phyloP scores from a whole-genome alignment of 2,113 vertebrate species.

The Hystrix cristata region DNA sequence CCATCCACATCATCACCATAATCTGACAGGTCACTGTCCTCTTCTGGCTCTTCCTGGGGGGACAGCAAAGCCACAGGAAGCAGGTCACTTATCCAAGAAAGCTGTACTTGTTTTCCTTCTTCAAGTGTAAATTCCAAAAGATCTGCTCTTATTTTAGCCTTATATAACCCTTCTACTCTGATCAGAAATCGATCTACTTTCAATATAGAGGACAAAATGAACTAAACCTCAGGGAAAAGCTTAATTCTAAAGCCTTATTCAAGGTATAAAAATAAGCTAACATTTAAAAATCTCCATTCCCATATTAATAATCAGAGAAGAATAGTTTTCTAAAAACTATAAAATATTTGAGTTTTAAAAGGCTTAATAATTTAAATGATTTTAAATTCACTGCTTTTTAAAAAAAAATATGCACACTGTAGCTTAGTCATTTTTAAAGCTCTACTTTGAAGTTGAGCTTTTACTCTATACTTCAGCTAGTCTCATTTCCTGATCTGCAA shows the following conservation, averaged over 20 bases:
- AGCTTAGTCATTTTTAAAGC: conserved; percentile 51
- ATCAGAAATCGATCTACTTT: neutral
- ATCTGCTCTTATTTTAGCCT: neutral
- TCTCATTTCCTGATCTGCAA: conserved; percentile 17
- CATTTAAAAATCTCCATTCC: neutral
- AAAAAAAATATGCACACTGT: conserved; percentile 22
- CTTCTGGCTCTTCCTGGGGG: conserved; percentile 91
- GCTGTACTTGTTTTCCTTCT: fast-evolving
- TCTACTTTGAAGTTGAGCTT: neutral
- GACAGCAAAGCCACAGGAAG: neutral
- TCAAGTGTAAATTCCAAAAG: neutral
- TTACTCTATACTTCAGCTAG: neutral
- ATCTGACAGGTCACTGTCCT: conserved; percentile 96
- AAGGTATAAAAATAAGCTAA: conserved; percentile 45
- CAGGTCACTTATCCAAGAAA: neutral
- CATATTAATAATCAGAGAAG: neutral
- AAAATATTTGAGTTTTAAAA: neutral
- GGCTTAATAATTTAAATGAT: neutral
- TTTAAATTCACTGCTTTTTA: conserved; percentile 11
- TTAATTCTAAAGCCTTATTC: conserved; percentile 4
- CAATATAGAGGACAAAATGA: neutral
- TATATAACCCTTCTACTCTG: neutral
- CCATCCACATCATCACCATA: conserved; percentile 94
- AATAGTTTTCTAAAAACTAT: neutral
- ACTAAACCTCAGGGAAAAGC: neutral